Conservation (phyloP, 2,113 vertebrate species). For the Pollachius pollachius region DNA sequence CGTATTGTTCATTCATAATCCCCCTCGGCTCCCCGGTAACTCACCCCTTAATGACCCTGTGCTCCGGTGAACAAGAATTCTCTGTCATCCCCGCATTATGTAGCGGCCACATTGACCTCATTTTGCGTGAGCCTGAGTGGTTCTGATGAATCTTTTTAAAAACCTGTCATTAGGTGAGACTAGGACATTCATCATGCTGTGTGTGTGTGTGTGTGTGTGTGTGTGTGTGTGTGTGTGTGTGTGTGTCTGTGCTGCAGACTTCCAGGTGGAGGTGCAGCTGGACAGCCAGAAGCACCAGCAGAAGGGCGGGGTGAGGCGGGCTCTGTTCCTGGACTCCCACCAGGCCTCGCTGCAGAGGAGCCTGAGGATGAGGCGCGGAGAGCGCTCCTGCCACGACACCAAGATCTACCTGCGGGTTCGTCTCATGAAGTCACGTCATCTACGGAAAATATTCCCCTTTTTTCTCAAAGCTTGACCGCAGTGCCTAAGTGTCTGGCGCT, state of each 20-base stretch:
- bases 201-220: conserved; percentile 44
- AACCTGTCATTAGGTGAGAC: conserved; percentile 30
- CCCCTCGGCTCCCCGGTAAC: conserved; percentile 31
- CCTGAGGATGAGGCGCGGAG: conserved; percentile 73
- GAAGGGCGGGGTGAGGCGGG: conserved; percentile 80
- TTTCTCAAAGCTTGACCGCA: too few species aligned
- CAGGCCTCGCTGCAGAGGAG: conserved; percentile 69
- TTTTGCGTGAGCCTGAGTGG: conserved; percentile 27
- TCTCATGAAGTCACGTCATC: too few species aligned
- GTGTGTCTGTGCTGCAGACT: conserved; percentile 64
- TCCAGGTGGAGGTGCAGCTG: conserved; percentile 84
- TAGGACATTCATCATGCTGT: conserved; percentile 38
- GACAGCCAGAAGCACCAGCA: conserved; percentile 86
- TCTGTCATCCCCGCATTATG: conserved; percentile 15
- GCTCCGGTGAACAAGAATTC: conserved; percentile 14
- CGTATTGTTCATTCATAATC: conserved; percentile 21
- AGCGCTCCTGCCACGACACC: conserved; percentile 74
- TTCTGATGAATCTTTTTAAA: conserved; percentile 25
- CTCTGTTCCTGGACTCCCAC: conserved; percentile 80
- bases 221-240: conserved; percentile 2
- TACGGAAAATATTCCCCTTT: neutral
- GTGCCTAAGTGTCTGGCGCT: conserved; percentile 11
- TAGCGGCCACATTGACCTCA: conserved; percentile 26
- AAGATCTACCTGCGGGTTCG: conserved; percentile 83
- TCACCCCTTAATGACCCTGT: conserved; percentile 40